Percentiles rank a stretch among this genome's conserved stretches.
Evolutionary conservation across 2,888 invertebrate species (phyloP).

Genomic region (Eretmocerus hayati): DNA sequence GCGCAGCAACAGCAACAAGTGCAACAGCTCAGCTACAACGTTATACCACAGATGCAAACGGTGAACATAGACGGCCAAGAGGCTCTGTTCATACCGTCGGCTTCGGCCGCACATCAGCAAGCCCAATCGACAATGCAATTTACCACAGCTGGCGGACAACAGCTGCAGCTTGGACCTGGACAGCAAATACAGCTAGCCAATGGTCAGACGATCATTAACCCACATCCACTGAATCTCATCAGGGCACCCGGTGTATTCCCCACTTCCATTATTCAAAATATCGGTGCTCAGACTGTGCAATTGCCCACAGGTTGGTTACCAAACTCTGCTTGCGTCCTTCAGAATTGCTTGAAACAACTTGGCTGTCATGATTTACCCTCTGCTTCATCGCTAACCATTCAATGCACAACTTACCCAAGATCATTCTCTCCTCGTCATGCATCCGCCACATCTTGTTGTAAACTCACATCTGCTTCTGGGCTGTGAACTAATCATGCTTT

Average conservation of each 20-base stretch:
- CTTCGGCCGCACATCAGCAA: slow-evolving; percentile 50
- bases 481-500: not conserved
- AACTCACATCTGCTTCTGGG: not conserved
- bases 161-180: slow-evolving; percentile 40
- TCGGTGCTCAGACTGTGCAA: slow-evolving; percentile 61
- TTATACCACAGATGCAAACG: slow-evolving; percentile 78
- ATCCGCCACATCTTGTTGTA: not conserved
- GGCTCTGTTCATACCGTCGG: slow-evolving; percentile 82
- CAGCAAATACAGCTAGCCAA: slow-evolving; percentile 46
- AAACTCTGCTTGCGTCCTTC: not conserved
- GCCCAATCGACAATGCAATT: slow-evolving; percentile 44
- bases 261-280: slow-evolving; percentile 66
- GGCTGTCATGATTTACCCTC: too few species aligned
- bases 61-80: slow-evolving; percentile 91
- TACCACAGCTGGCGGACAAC: slow-evolving; percentile 39
- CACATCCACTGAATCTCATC: slow-evolving; percentile 53
- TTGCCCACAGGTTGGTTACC: slow-evolving; percentile 52
- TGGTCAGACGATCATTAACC: slow-evolving; percentile 48
- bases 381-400: not conserved
- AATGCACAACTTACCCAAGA: too few species aligned
- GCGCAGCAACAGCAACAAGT: slow-evolving; percentile 49
- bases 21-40: slow-evolving; percentile 45
- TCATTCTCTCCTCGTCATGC: too few species aligned
- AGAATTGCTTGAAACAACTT: too few species aligned
- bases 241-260: slow-evolving; percentile 62